Percentiles rank a stretch among this genome's conserved stretches.
These are phyloP conservation scores for Propithecus coquereli DNA, from an alignment of 2,113 vertebrate genomes.

Conservation along the genomic window DNA sequence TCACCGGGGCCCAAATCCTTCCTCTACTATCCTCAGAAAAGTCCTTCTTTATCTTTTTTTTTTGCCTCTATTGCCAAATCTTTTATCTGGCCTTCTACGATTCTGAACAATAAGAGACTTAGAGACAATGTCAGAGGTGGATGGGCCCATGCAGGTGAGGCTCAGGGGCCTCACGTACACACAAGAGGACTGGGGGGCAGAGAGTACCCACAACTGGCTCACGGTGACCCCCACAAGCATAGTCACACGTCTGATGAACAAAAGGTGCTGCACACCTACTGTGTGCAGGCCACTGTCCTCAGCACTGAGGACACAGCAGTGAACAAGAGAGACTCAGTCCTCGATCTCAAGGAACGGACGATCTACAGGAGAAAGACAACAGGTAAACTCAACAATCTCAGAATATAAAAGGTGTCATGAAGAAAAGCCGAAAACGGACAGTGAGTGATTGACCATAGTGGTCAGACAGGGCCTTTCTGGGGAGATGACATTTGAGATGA, in stretches of 20 bases:
- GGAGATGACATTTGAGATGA: not conserved
- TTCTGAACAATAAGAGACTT: not conserved
- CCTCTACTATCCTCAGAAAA: not conserved
- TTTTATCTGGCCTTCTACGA: not conserved
- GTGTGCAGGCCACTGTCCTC: fast-evolving
- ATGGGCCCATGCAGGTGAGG: no score
- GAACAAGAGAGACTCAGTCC: not conserved
- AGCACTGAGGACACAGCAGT: not conserved
- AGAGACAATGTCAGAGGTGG: not conserved
- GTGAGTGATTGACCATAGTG: not conserved
- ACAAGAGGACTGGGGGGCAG: not conserved
- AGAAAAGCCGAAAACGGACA: not conserved
- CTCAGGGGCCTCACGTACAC: not conserved
- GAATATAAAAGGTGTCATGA: not conserved
- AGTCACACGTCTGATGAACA: not conserved
- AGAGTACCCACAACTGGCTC: not conserved
- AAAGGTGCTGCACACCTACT: fast-evolving
- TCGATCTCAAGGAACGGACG: not conserved
- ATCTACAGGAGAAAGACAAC: not conserved
- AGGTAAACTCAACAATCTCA: not conserved
- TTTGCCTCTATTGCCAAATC: not conserved
- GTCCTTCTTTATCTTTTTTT: not conserved
- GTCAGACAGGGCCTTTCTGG: not conserved
- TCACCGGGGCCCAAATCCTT: not conserved
- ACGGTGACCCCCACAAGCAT: fast-evolving